Conservation (phyloP, 1,140 invertebrate genomes). For the Tetragnatha versicolor region DNA sequence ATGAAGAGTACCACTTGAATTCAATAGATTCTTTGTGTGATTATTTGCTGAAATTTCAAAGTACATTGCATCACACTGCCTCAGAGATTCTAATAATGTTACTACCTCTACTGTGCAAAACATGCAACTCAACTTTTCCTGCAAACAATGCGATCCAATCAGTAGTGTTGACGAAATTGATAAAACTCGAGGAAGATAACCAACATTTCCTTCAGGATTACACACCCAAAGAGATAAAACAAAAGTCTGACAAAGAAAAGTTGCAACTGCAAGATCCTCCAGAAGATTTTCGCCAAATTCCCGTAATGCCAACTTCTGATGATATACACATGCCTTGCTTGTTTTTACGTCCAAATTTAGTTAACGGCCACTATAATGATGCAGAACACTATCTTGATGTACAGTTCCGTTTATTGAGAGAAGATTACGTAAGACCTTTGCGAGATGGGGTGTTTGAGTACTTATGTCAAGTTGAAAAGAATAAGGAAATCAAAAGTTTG, state of each 20-base stretch:
- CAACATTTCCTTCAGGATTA: neutral
- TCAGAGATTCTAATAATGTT: neutral
- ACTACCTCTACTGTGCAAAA: neutral
- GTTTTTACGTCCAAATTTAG: constrained; percentile 70
- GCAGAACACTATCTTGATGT: constrained; percentile 78
- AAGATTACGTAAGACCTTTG: constrained; percentile 70
- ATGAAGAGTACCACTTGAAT: neutral
- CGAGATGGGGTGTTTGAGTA: constrained; percentile 59
- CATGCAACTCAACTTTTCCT: neutral
- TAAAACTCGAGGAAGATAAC: neutral
- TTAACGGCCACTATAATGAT: constrained; percentile 66
- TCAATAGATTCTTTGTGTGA: neutral
- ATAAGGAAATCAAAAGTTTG: neutral
- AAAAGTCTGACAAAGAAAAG: neutral
- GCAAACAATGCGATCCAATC: neutral
- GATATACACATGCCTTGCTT: constrained; percentile 55
- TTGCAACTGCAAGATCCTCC: constrained; percentile 8
- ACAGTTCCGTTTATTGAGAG: constrained; percentile 77
- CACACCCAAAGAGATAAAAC: neutral
- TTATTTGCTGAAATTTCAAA: neutral
- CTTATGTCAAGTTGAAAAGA: neutral
- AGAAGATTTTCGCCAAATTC: constrained; percentile 51
- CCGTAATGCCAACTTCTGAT: constrained; percentile 40
- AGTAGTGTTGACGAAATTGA: neutral
- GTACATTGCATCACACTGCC: neutral